Conservation (phyloP, 2,888 invertebrate species). For the Laothoe populi region DNA sequence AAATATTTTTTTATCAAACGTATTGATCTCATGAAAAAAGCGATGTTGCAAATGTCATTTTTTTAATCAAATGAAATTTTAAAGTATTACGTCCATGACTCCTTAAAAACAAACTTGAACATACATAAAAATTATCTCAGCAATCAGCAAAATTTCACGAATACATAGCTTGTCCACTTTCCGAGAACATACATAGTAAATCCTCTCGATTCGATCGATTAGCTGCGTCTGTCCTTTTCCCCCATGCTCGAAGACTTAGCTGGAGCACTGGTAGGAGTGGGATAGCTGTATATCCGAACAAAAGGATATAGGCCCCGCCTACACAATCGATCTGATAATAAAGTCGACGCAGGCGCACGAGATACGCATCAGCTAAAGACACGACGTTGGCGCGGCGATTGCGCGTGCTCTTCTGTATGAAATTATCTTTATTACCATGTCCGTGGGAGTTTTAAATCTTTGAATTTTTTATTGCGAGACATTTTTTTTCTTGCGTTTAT, state of each 20-base stretch:
- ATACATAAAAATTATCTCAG: slow-evolving; percentile 14
- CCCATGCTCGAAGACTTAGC: slow-evolving; percentile 24
- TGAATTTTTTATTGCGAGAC: slow-evolving; percentile 40
- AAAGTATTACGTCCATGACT: not conserved
- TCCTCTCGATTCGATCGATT: slow-evolving; percentile 63
- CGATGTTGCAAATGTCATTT: not conserved
- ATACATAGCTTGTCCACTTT: slow-evolving; percentile 28
- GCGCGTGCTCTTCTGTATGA: slow-evolving; percentile 70
- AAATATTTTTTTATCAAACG: no score
- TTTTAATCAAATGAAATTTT: not conserved
- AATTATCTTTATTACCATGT: slow-evolving; percentile 75
- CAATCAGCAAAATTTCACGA: slow-evolving; percentile 14
- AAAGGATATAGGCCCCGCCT: slow-evolving; percentile 65
- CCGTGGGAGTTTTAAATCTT: slow-evolving; percentile 69
- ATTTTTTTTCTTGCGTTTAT: slow-evolving; percentile 28
- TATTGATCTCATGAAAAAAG: not conserved
- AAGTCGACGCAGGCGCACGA: slow-evolving; percentile 60
- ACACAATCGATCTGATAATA: slow-evolving; percentile 77
- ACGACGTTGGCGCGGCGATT: slow-evolving; percentile 58
- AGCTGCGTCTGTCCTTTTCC: slow-evolving; percentile 63
- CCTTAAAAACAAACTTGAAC: not conserved
- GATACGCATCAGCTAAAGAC: slow-evolving; percentile 65
- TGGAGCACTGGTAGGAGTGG: slow-evolving; percentile 41
- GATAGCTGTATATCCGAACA: slow-evolving; percentile 53
- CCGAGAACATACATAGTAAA: slow-evolving; percentile 35